phyloP scores from a whole-genome alignment of 2,113 vertebrate genomes.

The Myiozetetes cayanensis region DNA sequence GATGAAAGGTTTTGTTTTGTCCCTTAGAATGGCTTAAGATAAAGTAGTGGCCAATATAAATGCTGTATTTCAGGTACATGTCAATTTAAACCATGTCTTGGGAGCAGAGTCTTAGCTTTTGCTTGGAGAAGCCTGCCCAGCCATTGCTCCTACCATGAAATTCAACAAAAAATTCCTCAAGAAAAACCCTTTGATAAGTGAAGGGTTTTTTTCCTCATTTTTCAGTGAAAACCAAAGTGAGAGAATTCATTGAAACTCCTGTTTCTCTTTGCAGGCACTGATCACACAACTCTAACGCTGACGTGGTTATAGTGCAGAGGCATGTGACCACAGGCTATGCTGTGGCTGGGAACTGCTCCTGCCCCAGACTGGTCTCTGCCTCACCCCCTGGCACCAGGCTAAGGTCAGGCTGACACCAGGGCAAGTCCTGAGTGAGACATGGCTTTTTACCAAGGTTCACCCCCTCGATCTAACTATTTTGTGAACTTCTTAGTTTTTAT shows the following conservation, averaged over 20 bases:
- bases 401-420: neutral
- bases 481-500: neutral
- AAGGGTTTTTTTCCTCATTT: neutral
- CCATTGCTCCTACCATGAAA: neutral
- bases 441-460: neutral
- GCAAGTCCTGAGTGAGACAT: rapidly evolving
- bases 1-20: neutral
- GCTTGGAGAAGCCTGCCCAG: neutral
- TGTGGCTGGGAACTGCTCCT: neutral
- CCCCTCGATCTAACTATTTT: neutral
- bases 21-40: neutral
- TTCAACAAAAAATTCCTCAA: neutral
- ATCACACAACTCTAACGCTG: too few species aligned
- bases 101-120: neutral
- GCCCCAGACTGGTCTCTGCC: neutral
- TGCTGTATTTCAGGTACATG: neutral
- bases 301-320: rapidly evolving
- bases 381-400: rapidly evolving
- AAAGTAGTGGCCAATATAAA: neutral
- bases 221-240: neutral
- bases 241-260: neutral
- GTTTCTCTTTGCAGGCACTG: neutral
- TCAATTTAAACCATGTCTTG: neutral
- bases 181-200: neutral
- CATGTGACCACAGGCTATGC: rapidly evolving